Evolutionary conservation across 2,888 invertebrate genomes (phyloP).

Genomic region (Eupeodes latifasciatus): DNA sequence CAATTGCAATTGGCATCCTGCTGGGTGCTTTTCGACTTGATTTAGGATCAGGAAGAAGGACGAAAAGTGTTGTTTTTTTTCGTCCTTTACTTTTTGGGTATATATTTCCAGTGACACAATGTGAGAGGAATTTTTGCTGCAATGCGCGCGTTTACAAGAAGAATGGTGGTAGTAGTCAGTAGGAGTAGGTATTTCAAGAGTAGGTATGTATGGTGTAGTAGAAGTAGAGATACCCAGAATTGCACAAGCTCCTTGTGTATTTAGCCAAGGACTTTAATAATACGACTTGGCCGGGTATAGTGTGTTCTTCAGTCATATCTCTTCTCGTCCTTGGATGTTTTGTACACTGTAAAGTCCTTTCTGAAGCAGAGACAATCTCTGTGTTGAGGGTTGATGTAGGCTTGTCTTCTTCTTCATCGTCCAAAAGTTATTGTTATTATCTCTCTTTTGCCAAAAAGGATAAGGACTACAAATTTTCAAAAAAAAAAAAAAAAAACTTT

Average conservation of each 20-base stretch:
- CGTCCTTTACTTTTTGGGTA: background rate
- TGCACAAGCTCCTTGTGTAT: slow-evolving; percentile 35
- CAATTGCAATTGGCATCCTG: slow-evolving; percentile 73
- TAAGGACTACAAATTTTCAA: slow-evolving; percentile 24
- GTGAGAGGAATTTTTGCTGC: slow-evolving; percentile 68
- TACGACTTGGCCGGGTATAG: slow-evolving; percentile 58
- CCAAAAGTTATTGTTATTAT: slow-evolving; percentile 72
- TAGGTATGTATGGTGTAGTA: background rate
- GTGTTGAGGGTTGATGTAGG: slow-evolving; percentile 49
- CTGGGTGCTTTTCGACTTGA: slow-evolving; percentile 70
- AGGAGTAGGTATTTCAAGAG: slow-evolving; percentile 9
- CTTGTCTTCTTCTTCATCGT: slow-evolving; percentile 37
- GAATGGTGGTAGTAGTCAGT: background rate
- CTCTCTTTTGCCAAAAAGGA: slow-evolving; percentile 56
- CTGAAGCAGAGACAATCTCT: slow-evolving; percentile 48
- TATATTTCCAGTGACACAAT: slow-evolving; percentile 41
- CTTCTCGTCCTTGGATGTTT: background rate
- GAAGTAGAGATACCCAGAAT: background rate
- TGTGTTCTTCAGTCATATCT: background rate
- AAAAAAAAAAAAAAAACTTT: slow-evolving; percentile 29
- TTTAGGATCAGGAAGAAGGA: slow-evolving; percentile 58
- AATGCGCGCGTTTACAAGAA: slow-evolving; percentile 63
- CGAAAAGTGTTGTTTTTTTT: slow-evolving; percentile 14
- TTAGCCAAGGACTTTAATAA: slow-evolving; percentile 59
- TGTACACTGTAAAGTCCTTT: slow-evolving; percentile 12